Evolutionary conservation across 2,888 invertebrate genomes (phyloP).

Genomic region (Craniophora ligustri): DNA sequence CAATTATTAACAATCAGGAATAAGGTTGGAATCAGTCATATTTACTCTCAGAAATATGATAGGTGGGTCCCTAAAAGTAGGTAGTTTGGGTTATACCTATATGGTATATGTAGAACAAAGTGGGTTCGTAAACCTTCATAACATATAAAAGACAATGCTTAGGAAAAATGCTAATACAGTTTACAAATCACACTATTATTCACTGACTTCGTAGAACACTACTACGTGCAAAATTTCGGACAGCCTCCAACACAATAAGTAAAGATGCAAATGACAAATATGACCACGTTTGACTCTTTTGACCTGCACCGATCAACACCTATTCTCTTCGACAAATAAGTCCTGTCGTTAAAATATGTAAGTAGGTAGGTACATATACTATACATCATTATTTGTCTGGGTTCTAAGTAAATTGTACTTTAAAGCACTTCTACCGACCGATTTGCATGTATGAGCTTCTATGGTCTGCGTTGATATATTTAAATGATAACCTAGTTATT

Average conservation of each 20-base stretch:
- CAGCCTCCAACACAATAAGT: background rate
- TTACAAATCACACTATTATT: constrained; percentile 33
- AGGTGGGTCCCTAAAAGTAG: no score
- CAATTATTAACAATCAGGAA: no score
- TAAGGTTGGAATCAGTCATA: no score
- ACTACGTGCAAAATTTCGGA: constrained; percentile 32
- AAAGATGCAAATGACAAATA: constrained; percentile 7
- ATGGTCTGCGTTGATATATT: no score
- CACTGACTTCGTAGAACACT: constrained; percentile 27
- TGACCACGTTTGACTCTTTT: constrained; percentile 38
- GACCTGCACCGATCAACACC: constrained; percentile 24
- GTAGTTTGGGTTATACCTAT: no score
- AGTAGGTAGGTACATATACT: background rate
- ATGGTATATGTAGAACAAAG: no score
- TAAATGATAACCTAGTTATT: no score
- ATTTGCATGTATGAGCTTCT: no score
- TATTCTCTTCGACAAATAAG: constrained; percentile 16
- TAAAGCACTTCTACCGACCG: no score
- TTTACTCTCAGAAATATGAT: no score
- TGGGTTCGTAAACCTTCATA: background rate
- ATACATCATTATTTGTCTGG: constrained; percentile 18
- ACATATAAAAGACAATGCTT: constrained; percentile 12
- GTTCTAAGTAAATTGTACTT: no score
- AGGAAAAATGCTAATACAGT: constrained; percentile 15
- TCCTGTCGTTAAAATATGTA: constrained; percentile 23